These are phyloP conservation scores for Anthophora plumipes DNA, from an alignment of 2,888 invertebrate genomes.

Conservation along the genomic window DNA sequence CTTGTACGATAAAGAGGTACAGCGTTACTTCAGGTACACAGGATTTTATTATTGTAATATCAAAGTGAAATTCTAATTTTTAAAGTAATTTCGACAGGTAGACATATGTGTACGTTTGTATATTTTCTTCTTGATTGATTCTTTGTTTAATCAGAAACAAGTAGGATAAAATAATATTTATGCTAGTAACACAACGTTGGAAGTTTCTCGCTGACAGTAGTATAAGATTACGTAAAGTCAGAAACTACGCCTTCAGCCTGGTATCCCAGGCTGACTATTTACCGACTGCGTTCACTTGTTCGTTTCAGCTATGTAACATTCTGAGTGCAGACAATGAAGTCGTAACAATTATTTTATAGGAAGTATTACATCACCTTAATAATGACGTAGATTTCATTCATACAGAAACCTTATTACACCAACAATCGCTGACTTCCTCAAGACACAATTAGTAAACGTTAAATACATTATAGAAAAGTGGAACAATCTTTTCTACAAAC, in stretches of 20 bases:
- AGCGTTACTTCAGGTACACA: no score
- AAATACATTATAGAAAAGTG: not conserved
- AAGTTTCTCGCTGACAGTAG: not conserved
- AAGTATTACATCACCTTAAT: no score
- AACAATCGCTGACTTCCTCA: no score
- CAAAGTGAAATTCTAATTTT: not conserved
- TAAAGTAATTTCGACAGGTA: not conserved
- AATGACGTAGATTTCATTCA: no score
- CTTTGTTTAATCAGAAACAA: not conserved
- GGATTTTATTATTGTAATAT: not conserved
- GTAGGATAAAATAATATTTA: not conserved
- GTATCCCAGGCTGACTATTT: not conserved
- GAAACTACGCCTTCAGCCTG: not conserved
- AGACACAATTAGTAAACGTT: no score
- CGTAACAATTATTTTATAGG: no score
- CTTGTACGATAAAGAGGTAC: fast-evolving
- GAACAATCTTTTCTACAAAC: not conserved
- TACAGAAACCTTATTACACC: no score
- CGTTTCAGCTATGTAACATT: not conserved
- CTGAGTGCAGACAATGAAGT: no score
- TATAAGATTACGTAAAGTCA: not conserved
- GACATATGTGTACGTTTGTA: not conserved
- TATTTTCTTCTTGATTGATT: no score
- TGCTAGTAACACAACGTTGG: not conserved
- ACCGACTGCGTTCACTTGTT: not conserved